Evolutionary conservation across 53 echinoderm and acorn worm species (phyloP), one percentile per base, ranked within the genome.

Genomic region (Echinarachnius parma): DNA sequence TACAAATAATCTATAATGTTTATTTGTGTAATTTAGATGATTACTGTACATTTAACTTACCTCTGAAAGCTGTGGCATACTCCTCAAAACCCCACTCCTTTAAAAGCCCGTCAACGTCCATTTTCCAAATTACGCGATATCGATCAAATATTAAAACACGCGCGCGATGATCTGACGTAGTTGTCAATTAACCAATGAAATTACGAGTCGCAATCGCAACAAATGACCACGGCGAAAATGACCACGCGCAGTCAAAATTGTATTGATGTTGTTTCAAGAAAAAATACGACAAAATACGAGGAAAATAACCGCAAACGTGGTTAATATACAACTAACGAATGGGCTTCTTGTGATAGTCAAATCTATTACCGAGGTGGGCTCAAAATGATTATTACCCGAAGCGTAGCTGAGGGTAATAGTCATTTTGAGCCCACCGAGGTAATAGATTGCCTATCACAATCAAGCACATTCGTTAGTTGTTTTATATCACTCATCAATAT

Each of bases 101-200:
- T 31, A 60, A 30, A 13, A 60, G 60, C 60, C 18, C 60, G 14
- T 60, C 60, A 60, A 60, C 60, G 60, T 60, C 60, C 60, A 60
- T 60, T 60, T 60, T 60, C 60, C 60, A 60, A 60, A 60, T 60
- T 60, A 60, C 60, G 60, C 60, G 60, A 60, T 24, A 57, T 28
- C 58, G 58, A 57, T 28, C 58, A 28, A 28, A 24, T 24, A 24
- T 57, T 24, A 24, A 57, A 26, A 28, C 58, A 57, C 58, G 57
- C 28, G 57, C 24, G 28, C 14, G 29, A 60, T 13, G 33, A 24
- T 57, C 25, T 60, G 60, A 60, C 60, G 60, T 60, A 60, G 14
- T n/a, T 60, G 60, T 60, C 60, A 60, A 33, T 60, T 31, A 60
- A n/a, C 60, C 34, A 24, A 28, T 57, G 28, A 57, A 28, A 60